A percentile compares a stretch with the other conserved stretches of the same genome.
phyloP scores from a whole-genome alignment of 2,888 invertebrate species.

The Drosophila prolongata region DNA sequence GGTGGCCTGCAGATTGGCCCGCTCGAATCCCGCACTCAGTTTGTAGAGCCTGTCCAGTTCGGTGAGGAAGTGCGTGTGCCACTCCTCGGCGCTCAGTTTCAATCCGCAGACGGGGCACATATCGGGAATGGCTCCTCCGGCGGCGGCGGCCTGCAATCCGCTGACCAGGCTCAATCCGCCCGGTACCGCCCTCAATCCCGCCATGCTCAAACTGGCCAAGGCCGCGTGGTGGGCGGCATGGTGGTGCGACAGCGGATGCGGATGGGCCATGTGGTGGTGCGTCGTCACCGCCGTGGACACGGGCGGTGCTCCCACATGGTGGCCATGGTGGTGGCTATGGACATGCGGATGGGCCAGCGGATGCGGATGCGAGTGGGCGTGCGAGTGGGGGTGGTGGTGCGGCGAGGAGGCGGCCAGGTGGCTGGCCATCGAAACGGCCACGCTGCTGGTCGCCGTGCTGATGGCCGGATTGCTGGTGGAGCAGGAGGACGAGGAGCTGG shows the following conservation, averaged over 20 bases:
- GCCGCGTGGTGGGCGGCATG: constrained; percentile 75
- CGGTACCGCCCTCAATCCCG: constrained; percentile 73
- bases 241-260: constrained; percentile 75
- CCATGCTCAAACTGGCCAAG: constrained; percentile 71
- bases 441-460: constrained; percentile 68
- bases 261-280: constrained; percentile 74
- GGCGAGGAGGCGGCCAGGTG: constrained; percentile 63
- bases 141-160: constrained; percentile 67
- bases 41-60: constrained; percentile 89
- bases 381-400: constrained; percentile 52
- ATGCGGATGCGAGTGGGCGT: constrained; percentile 49
- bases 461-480: constrained; percentile 69
- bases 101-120: constrained; percentile 89
- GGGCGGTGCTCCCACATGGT: constrained; percentile 53
- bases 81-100: constrained; percentile 88
- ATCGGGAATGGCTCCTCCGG: constrained; percentile 82
- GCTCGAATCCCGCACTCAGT: constrained; percentile 85
- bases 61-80: constrained; percentile 89
- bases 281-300: constrained; percentile 48
- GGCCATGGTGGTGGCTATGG: constrained; percentile 59
- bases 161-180: constrained; percentile 70
- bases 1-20: constrained; percentile 83
- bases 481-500: constrained; percentile 73
- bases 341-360: constrained; percentile 44
- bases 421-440: constrained; percentile 65